phyloP scores from a whole-genome alignment of 2,888 invertebrate genomes.

The Margaritifera margaritifera region DNA sequence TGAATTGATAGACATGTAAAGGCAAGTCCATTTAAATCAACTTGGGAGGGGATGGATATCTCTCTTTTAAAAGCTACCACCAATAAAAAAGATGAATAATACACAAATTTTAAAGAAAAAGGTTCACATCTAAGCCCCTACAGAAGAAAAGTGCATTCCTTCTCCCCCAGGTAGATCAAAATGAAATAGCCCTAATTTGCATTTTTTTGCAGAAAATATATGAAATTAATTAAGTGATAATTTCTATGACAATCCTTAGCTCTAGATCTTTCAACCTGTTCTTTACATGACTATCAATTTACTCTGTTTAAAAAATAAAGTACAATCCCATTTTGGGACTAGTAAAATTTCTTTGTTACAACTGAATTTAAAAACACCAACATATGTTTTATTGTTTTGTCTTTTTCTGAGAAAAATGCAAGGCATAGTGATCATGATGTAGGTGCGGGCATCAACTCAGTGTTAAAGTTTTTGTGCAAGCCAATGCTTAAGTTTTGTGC shows the following conservation, averaged over 20 bases:
- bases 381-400: background rate
- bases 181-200: background rate
- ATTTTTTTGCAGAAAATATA: no score
- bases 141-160: no score
- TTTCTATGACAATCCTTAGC: no score
- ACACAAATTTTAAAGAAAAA: no score
- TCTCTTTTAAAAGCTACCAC: no score
- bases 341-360: background rate
- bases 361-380: background rate
- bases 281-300: no score
- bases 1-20: conserved; percentile 1
- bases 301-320: background rate
- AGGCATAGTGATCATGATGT: background rate
- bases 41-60: background rate
- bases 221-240: no score
- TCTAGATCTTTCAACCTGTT: background rate
- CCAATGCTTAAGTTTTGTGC: no score
- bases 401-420: background rate
- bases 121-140: no score
- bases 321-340: background rate
- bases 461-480: no score
- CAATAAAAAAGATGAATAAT: no score
- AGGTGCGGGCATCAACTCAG: background rate
- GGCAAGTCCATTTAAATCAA: background rate
- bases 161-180: no score